phyloP scores from a whole-genome alignment of 2,113 vertebrate genomes.

The Cinclus mexicanus region DNA sequence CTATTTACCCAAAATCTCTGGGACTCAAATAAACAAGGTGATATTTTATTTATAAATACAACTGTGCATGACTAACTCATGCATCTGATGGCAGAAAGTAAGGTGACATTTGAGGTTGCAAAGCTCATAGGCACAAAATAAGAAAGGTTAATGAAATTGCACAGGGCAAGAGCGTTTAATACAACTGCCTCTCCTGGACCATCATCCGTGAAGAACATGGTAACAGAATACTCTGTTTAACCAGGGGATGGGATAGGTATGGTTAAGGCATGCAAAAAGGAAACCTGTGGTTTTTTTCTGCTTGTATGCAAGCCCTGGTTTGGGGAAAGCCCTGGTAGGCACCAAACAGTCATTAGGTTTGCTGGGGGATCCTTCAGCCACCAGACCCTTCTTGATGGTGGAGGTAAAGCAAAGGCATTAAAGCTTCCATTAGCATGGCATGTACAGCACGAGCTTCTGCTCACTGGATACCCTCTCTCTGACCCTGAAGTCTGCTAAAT shows the following conservation, averaged over 20 bases:
- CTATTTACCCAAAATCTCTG: not conserved
- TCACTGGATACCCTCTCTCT: not conserved
- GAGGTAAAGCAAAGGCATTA: not conserved
- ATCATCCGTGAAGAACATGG: not conserved
- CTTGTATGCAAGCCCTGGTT: not conserved
- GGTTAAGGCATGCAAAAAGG: not conserved
- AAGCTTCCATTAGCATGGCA: not conserved
- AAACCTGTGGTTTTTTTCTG: not conserved
- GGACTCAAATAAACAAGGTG: not conserved
- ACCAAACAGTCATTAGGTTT: not conserved
- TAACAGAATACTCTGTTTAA: not conserved
- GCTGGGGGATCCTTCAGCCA: not conserved
- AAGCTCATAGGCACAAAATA: not conserved
- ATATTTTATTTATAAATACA: conserved; percentile 4
- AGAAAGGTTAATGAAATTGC: conserved; percentile 18
- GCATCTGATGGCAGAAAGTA: not conserved
- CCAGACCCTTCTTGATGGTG: not conserved
- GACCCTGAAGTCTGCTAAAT: not conserved
- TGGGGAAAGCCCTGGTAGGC: not conserved
- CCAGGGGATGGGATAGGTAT: not conserved
- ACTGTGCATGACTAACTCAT: not conserved
- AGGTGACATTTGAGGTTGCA: not conserved
- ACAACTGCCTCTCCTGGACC: not conserved
- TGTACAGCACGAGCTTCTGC: not conserved
- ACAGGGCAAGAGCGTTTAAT: not conserved